These are phyloP conservation scores for Charadrius vociferus DNA, from an alignment of 2,113 vertebrate species.

Conservation along the genomic window DNA sequence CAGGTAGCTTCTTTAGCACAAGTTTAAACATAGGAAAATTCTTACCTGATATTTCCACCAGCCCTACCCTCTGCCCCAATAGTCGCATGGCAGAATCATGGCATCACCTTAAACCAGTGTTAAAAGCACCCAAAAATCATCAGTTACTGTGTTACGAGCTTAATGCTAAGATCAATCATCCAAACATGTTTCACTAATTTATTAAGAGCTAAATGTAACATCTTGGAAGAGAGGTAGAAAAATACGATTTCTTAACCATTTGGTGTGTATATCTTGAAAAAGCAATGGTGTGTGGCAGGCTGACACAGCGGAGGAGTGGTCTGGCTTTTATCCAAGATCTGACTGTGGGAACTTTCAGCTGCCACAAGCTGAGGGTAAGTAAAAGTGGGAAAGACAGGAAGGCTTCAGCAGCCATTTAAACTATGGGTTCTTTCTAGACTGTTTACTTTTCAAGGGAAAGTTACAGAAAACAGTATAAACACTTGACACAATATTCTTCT, in stretches of 20 bases:
- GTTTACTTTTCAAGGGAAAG: constrained; percentile 19
- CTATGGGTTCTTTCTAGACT: not conserved
- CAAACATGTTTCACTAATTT: not conserved
- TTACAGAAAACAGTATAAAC: not conserved
- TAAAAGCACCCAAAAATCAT: not conserved
- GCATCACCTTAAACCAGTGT: not conserved
- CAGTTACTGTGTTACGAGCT: not conserved
- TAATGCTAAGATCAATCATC: not conserved
- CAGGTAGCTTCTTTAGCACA: constrained; percentile 71
- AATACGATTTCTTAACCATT: not conserved
- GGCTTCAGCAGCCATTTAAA: not conserved
- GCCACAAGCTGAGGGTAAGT: not conserved
- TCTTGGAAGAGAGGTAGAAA: not conserved
- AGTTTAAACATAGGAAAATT: not conserved
- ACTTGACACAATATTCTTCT: not conserved
- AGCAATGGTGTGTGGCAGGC: not conserved
- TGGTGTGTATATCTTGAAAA: not conserved
- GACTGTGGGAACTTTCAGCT: constrained; percentile 27
- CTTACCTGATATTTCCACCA: constrained; percentile 49
- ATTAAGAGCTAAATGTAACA: not conserved
- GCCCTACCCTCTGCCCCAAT: constrained; percentile 3
- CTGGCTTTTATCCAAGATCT: constrained; percentile 22
- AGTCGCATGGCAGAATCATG: not conserved
- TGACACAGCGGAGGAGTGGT: fast-evolving
- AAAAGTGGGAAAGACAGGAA: constrained; percentile 5